Conservation (phyloP, 2,113 vertebrate genomes). For the Atrichornis clamosus region DNA sequence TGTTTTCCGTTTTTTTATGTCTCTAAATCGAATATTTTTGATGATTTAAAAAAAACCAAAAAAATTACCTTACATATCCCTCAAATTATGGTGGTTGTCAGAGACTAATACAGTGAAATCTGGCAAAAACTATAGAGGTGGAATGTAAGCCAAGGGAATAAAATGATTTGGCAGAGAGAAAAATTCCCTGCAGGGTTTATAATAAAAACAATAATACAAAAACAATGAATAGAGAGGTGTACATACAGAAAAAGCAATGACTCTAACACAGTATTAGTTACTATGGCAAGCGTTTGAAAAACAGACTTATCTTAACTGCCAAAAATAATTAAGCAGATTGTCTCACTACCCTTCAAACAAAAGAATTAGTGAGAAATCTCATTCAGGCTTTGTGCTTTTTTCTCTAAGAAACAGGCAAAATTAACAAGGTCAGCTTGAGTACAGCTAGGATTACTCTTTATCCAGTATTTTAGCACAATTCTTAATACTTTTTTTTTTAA, state of each 20-base stretch:
- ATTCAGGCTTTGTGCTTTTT: background rate
- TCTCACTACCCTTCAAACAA: background rate
- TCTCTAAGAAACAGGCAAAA: background rate
- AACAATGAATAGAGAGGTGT: background rate
- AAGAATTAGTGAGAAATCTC: background rate
- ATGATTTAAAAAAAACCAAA: background rate
- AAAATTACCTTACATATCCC: background rate
- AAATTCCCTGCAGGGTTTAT: background rate
- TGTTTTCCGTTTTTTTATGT: background rate
- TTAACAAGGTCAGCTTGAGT: constrained; percentile 8
- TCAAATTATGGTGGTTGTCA: background rate
- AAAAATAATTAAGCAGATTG: constrained; percentile 15
- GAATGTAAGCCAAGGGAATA: background rate
- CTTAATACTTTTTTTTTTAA: background rate
- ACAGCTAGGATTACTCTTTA: background rate
- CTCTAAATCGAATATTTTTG: background rate
- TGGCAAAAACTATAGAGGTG: background rate
- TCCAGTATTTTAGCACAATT: background rate
- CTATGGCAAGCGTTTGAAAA: background rate
- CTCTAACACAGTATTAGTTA: background rate
- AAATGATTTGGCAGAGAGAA: background rate
- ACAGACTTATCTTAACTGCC: background rate
- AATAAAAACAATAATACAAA: background rate
- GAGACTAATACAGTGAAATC: background rate
- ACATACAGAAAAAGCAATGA: background rate